phyloP scores from a whole-genome alignment of 1,140 invertebrate species.

The Apis cerana region DNA sequence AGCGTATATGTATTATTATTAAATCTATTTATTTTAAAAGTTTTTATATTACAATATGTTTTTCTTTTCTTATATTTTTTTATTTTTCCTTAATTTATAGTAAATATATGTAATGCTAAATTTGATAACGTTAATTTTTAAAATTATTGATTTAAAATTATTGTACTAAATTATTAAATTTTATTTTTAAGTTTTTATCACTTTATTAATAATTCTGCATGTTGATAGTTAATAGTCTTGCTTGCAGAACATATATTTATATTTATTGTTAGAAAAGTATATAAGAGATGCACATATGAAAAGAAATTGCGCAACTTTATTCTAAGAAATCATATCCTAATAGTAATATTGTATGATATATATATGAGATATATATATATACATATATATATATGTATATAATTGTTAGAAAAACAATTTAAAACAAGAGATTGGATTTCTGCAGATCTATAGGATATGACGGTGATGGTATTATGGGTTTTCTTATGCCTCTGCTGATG shows the following conservation, averaged over 20 bases:
- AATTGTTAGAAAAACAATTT: conserved; percentile 82
- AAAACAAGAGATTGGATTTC: conserved; percentile 58
- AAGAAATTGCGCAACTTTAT: conserved; percentile 45
- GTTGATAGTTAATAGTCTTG: conserved; percentile 47
- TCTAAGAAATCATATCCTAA: conserved; percentile 12
- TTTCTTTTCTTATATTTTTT: neutral
- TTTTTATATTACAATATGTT: neutral
- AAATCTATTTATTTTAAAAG: conserved; percentile 8
- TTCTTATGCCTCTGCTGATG: conserved; percentile 53
- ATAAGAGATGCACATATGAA: neutral
- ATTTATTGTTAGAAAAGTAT: conserved; percentile 24
- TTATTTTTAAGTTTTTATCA: neutral
- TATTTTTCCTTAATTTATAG: conserved; percentile 12
- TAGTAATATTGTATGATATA: conserved; percentile 38
- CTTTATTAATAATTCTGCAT: conserved; percentile 28
- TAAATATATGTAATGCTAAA: conserved; percentile 1
- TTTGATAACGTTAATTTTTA: neutral
- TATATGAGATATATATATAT: neutral
- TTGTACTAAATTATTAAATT: neutral
- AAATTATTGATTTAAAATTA: neutral
- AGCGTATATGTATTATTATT: neutral
- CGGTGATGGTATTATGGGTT: conserved; percentile 72
- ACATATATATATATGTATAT: conserved; percentile 23
- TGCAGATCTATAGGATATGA: conserved; percentile 50
- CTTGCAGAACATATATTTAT: conserved; percentile 56